Percentiles rank a stretch among this genome's conserved stretches.
phyloP scores from a whole-genome alignment of 2,888 invertebrate species.

The Anticlea derivata region DNA sequence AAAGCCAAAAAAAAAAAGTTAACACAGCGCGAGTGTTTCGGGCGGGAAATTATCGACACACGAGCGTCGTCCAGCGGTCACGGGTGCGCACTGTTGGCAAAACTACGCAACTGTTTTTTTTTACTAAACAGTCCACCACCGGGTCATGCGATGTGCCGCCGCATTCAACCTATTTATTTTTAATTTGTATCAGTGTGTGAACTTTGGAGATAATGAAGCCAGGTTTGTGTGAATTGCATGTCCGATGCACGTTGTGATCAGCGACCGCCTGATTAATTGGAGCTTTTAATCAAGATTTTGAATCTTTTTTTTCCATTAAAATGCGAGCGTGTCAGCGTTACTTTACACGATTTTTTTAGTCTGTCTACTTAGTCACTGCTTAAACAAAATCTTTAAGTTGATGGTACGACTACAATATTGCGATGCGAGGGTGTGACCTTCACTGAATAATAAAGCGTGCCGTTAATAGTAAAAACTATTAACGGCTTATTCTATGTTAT shows the following conservation, averaged over 20 bases:
- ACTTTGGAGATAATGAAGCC: constrained; percentile 52
- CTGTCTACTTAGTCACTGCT: too few species aligned
- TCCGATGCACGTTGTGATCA: not conserved
- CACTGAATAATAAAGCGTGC: too few species aligned
- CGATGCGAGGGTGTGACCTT: too few species aligned
- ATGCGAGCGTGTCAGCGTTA: too few species aligned
- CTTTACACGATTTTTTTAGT: not conserved
- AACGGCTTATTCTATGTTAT: not conserved
- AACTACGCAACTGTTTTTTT: constrained; percentile 38
- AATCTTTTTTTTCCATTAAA: too few species aligned
- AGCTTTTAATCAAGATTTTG: too few species aligned
- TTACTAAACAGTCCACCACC: constrained; percentile 50
- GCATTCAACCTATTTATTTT: constrained; percentile 59
- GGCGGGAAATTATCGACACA: constrained; percentile 46
- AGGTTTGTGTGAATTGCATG: constrained; percentile 53
- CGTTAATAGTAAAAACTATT: too few species aligned
- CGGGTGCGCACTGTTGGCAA: constrained; percentile 57
- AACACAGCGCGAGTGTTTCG: constrained; percentile 42
- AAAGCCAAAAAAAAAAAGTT: constrained; percentile 37
- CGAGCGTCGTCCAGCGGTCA: constrained; percentile 52
- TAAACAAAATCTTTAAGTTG: too few species aligned
- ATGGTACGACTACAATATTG: too few species aligned
- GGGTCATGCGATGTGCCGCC: constrained; percentile 46
- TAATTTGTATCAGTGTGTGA: constrained; percentile 53
- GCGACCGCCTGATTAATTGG: too few species aligned